phyloP scores from a whole-genome alignment of 2,797 vertebrate species.

The Chaunax sp. region DNA sequence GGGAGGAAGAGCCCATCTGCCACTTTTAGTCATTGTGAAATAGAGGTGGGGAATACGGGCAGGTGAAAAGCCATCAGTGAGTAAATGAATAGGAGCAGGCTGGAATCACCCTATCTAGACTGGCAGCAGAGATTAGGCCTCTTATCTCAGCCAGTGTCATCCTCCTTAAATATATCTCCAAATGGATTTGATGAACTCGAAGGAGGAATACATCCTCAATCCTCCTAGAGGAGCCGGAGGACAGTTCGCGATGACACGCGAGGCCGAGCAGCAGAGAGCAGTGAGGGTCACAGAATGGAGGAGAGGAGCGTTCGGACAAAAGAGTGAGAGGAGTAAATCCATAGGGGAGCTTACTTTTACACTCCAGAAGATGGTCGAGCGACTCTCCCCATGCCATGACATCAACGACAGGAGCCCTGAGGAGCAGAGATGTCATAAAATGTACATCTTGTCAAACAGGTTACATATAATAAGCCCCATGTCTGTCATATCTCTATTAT shows the following conservation, averaged over 20 bases:
- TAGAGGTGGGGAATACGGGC: constrained; percentile 40
- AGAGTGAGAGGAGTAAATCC: constrained; percentile 17
- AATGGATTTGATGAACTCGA: constrained; percentile 67
- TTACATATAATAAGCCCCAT: too few relatives aligned
- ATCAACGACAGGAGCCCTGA: constrained; percentile 62
- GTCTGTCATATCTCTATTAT: too few relatives aligned
- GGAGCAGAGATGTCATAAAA: constrained; percentile 4
- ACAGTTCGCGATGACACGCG: constrained; percentile 25
- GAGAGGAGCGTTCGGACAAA: neutral
- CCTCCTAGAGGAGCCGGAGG: constrained; percentile 36
- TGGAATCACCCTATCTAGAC: constrained; percentile 55
- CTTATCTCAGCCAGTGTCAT: constrained; percentile 49
- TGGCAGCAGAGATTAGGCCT: constrained; percentile 51
- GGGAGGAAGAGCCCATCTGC: constrained; percentile 27
- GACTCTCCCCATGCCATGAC: constrained; percentile 62
- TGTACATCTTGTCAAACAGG: neutral
- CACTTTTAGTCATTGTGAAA: constrained; percentile 58
- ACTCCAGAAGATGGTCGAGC: constrained; percentile 66
- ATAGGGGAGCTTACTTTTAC: constrained; percentile 66
- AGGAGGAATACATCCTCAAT: constrained; percentile 34
- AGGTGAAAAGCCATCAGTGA: constrained; percentile 46
- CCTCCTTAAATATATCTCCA: constrained; percentile 54
- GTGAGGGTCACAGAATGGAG: neutral
- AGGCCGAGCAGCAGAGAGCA: constrained; percentile 2
- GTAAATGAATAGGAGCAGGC: constrained; percentile 44